Percentiles rank a stretch among this genome's conserved stretches.
phyloP scores from a whole-genome alignment of 2,113 vertebrate genomes.

The Bubo bubo region DNA sequence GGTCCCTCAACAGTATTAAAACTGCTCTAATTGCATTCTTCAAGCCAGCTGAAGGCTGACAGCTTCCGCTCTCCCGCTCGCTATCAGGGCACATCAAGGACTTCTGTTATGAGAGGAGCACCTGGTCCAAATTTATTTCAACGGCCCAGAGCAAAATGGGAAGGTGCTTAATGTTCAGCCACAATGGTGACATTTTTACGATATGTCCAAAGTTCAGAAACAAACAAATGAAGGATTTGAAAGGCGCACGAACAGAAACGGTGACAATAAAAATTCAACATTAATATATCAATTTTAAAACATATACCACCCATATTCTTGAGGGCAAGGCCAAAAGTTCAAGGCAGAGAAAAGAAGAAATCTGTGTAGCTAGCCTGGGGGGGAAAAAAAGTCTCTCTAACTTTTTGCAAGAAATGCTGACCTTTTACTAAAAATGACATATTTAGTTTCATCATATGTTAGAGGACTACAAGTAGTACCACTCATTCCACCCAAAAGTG shows the following conservation, averaged over 20 bases:
- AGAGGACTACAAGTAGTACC: not conserved
- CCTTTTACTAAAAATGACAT: not conserved
- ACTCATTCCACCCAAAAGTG: not conserved
- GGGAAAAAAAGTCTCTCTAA: not conserved
- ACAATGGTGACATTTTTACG: constrained; percentile 98
- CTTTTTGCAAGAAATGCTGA: constrained; percentile 2
- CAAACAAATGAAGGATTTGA: constrained; percentile 85
- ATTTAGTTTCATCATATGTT: not conserved
- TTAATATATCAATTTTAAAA: constrained; percentile 84
- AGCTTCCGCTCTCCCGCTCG: constrained; percentile 79
- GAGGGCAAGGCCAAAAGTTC: constrained; percentile 78
- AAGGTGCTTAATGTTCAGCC: constrained; percentile 91
- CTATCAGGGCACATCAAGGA: constrained; percentile 89
- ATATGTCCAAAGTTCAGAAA: constrained; percentile 82
- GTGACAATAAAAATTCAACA: constrained; percentile 86
- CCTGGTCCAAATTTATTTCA: constrained; percentile 89
- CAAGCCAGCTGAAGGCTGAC: constrained; percentile 80
- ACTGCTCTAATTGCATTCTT: constrained; percentile 83
- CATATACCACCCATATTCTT: constrained; percentile 82
- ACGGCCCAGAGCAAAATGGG: constrained; percentile 84
- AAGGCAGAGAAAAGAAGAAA: constrained; percentile 41
- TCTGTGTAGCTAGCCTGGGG: not conserved
- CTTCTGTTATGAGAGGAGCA: constrained; percentile 80
- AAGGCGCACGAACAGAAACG: constrained; percentile 80
- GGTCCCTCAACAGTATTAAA: constrained; percentile 79